Percentiles rank a stretch among this genome's conserved stretches.
Evolutionary conservation across 2,113 vertebrate species (phyloP).

Genomic region (Bufo bufo): DNA sequence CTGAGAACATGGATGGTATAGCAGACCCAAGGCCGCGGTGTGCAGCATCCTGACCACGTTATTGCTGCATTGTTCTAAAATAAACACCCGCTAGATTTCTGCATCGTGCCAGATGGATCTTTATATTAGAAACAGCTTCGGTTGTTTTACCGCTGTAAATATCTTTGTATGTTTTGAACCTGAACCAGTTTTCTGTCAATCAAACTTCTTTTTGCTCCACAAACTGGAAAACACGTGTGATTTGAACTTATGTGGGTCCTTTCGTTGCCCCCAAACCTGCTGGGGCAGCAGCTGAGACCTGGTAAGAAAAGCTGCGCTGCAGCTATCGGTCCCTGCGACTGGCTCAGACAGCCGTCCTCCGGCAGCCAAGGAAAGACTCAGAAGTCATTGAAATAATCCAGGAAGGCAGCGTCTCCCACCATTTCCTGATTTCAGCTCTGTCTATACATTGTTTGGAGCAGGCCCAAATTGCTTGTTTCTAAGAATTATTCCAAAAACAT

Average conservation of each 20-base stretch:
- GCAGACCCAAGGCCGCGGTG: too few species aligned
- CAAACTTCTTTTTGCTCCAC: background rate
- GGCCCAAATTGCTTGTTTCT: slow-evolving; percentile 43
- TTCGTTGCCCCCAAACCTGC: background rate
- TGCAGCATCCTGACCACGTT: too few species aligned
- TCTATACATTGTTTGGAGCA: slow-evolving; percentile 48
- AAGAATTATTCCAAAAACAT: slow-evolving; percentile 56
- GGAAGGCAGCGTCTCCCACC: slow-evolving; percentile 42
- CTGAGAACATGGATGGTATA: too few species aligned
- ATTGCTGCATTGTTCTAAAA: too few species aligned
- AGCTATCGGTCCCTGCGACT: background rate
- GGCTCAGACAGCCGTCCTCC: slow-evolving; percentile 2
- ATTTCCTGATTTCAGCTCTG: slow-evolving; percentile 41
- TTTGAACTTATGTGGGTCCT: too few species aligned
- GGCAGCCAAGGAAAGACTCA: background rate
- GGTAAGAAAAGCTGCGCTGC: background rate
- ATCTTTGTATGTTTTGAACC: background rate
- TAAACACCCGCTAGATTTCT: background rate
- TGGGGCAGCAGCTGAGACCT: background rate
- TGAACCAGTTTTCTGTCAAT: slow-evolving; percentile 23
- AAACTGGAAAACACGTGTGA: background rate
- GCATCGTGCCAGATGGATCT: too few species aligned
- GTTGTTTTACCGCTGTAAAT: background rate
- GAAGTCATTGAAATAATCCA: slow-evolving; percentile 51
- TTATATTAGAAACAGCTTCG: slow-evolving; percentile 2